These are phyloP conservation scores for Tholera decimalis DNA, from an alignment of 2,888 invertebrate genomes.

Conservation along the genomic window DNA sequence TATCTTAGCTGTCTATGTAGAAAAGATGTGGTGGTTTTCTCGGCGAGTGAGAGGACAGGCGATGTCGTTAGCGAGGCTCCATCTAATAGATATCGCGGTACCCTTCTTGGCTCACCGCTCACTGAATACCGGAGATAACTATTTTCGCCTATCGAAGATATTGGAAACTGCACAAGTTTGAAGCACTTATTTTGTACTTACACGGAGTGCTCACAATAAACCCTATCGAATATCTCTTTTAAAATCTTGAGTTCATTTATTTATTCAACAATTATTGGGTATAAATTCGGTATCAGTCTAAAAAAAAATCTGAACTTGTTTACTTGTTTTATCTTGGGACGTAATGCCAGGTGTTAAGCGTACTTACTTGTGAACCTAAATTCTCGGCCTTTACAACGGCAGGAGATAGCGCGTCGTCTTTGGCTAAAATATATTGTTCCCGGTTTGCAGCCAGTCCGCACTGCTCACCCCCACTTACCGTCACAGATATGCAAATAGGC, in stretches of 20 bases:
- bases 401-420: conserved; percentile 83
- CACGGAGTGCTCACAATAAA: conserved; percentile 45
- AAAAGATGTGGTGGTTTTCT: conserved; percentile 80
- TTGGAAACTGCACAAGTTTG: conserved; percentile 68
- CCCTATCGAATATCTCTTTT: conserved; percentile 26
- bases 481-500: conserved; percentile 88
- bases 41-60: conserved; percentile 77
- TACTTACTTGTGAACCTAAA: conserved; percentile 52
- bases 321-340: conserved; percentile 67
- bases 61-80: conserved; percentile 80
- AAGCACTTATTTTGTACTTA: conserved; percentile 56
- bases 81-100: conserved; percentile 77
- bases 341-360: conserved; percentile 77
- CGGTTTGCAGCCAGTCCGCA: conserved; percentile 74
- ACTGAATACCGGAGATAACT: conserved; percentile 74
- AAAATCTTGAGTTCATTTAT: neutral
- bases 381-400: conserved; percentile 80
- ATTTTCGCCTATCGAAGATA: conserved; percentile 73
- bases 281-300: too few species aligned
- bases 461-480: conserved; percentile 75
- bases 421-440: conserved; percentile 85
- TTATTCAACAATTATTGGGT: too few species aligned
- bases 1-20: conserved; percentile 77
- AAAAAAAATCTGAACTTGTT: too few species aligned
- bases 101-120: conserved; percentile 69